Evolutionary conservation across 2,888 invertebrate genomes (phyloP).

Genomic region (Tinea pellionella): DNA sequence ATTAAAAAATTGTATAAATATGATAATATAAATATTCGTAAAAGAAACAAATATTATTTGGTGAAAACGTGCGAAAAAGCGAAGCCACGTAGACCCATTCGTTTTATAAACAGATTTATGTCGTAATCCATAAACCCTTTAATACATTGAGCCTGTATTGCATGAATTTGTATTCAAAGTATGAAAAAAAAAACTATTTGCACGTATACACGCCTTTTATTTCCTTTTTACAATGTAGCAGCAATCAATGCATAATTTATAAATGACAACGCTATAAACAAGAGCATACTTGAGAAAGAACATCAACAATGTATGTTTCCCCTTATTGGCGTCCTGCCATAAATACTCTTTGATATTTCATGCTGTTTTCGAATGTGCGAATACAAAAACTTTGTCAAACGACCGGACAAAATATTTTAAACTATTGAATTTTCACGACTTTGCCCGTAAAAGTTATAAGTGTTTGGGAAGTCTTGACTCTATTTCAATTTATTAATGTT

Average conservation of each 20-base stretch:
- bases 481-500: background rate
- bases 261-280: background rate
- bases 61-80: background rate
- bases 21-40: background rate
- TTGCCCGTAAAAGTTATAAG: background rate
- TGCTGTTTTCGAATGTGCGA: background rate
- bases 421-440: constrained; percentile 6
- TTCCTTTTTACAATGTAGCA: too few relatives aligned
- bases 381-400: constrained; percentile 7
- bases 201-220: too few relatives aligned
- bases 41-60: background rate
- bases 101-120: constrained; percentile 53
- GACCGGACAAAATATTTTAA: constrained; percentile 4
- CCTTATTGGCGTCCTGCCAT: constrained; percentile 6
- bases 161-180: background rate
- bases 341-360: constrained; percentile 6
- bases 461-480: background rate
- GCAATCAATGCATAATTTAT: background rate
- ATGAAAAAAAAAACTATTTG: too few relatives aligned
- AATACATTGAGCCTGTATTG: background rate
- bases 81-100: constrained; percentile 18
- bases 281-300: background rate
- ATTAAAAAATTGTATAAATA: background rate
- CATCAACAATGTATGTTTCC: background rate
- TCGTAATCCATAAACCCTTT: constrained; percentile 32